These are phyloP conservation scores for Molossus molossus DNA, from an alignment of 2,797 vertebrate species.

Conservation along the genomic window DNA sequence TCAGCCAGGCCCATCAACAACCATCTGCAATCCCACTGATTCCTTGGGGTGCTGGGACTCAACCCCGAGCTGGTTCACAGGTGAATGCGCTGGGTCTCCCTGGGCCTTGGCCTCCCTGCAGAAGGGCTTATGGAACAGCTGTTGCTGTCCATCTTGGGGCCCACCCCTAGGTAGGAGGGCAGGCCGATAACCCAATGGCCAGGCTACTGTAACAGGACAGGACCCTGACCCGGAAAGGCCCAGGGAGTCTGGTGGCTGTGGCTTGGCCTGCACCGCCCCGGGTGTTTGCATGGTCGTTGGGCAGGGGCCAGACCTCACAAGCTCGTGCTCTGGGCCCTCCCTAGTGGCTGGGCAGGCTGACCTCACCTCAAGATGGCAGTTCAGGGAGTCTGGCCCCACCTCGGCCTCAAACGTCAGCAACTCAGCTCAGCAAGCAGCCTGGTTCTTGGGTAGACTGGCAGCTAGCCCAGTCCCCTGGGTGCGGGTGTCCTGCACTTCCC, in stretches of 20 bases:
- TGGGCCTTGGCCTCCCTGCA: not conserved
- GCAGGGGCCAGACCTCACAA: not conserved
- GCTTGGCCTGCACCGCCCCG: not conserved
- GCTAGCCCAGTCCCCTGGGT: not conserved
- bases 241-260: not conserved
- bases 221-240: not conserved
- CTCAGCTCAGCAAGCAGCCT: not conserved
- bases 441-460: not conserved
- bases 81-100: rapidly evolving
- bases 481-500: not conserved
- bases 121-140: not conserved
- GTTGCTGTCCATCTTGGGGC: not conserved
- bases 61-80: not conserved
- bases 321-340: not conserved
- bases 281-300: not conserved
- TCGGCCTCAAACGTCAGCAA: not conserved
- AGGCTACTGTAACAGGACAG: rapidly evolving
- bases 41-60: too few relatives aligned
- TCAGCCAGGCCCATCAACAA: not conserved
- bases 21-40: not conserved
- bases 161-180: not conserved
- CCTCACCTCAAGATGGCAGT: not conserved
- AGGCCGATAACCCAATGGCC: not conserved
- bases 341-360: not conserved
- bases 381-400: not conserved